Percentiles rank a stretch among this genome's conserved stretches.
Evolutionary conservation across 2,797 vertebrate species (phyloP).

Genomic region (Glossophaga mutica): DNA sequence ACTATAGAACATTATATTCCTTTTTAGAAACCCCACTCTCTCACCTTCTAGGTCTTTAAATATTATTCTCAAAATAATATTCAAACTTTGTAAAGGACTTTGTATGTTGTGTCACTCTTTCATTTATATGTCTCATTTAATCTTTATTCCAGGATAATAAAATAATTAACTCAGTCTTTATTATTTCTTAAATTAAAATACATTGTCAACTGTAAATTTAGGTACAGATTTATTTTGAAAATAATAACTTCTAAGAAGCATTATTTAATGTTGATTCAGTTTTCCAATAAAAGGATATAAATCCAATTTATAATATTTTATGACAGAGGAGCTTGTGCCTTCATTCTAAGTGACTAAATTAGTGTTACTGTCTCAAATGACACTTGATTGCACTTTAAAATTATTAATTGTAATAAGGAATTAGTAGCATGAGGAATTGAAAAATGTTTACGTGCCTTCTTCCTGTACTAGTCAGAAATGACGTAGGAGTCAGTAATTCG

Average conservation of each 20-base stretch:
- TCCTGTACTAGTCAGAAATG: background rate
- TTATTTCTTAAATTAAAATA: background rate
- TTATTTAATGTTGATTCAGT: conserved; percentile 31
- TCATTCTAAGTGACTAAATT: conserved; percentile 22
- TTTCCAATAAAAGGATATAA: conserved; percentile 30
- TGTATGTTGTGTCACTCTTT: background rate
- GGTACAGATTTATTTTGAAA: conserved; percentile 32
- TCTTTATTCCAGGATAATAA: conserved; percentile 6
- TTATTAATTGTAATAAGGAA: conserved; percentile 1
- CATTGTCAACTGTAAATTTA: background rate
- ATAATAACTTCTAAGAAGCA: background rate
- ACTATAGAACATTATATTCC: background rate
- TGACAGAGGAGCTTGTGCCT: background rate
- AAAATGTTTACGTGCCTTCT: background rate
- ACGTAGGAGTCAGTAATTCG: background rate
- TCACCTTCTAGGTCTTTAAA: background rate
- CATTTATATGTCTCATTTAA: background rate
- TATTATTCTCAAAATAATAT: background rate
- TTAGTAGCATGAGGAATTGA: conserved; percentile 8
- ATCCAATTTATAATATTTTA: conserved; percentile 47
- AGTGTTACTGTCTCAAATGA: conserved; percentile 18
- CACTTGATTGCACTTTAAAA: conserved; percentile 45
- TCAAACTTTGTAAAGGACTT: background rate
- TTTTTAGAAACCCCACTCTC: background rate
- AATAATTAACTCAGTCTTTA: background rate